A percentile compares a stretch with the other conserved stretches of the same genome.
Conservation (phyloP, 1,140 invertebrate genomes). For the Stenopsyche tienmushanensis region DNA sequence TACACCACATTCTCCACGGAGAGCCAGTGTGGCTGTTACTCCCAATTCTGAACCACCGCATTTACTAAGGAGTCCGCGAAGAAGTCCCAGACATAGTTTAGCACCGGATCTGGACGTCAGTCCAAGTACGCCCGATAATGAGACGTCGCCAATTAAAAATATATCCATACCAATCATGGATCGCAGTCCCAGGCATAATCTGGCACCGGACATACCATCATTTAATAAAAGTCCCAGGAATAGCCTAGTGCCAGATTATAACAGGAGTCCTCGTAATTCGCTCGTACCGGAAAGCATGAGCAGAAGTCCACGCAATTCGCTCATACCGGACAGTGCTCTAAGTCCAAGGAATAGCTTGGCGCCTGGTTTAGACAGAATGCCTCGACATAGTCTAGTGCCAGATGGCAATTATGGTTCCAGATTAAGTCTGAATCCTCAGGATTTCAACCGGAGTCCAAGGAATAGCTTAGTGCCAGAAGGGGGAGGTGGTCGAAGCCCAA, state of each 20-base stretch:
- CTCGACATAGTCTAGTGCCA: constrained; percentile 63
- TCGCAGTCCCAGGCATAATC: constrained; percentile 63
- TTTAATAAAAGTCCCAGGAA: constrained; percentile 51
- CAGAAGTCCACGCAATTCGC: constrained; percentile 60
- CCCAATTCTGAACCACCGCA: constrained; percentile 24
- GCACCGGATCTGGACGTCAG: constrained; percentile 52
- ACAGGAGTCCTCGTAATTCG: constrained; percentile 63
- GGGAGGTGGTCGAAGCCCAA: constrained; percentile 54
- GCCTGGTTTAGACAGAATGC: constrained; percentile 54
- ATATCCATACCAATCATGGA: constrained; percentile 51
- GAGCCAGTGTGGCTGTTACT: constrained; percentile 38
- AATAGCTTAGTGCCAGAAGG: constrained; percentile 63
- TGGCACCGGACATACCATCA: constrained; percentile 57
- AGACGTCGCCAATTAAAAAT: constrained; percentile 21
- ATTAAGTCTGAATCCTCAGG: constrained; percentile 58
- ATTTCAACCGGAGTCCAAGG: constrained; percentile 64
- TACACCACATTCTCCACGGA: constrained; percentile 50
- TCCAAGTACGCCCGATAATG: constrained; percentile 44
- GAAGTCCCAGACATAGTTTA: constrained; percentile 55
- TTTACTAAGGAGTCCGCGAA: constrained; percentile 51
- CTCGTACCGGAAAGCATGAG: constrained; percentile 57
- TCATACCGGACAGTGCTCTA: constrained; percentile 57
- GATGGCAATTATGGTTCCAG: constrained; percentile 56
- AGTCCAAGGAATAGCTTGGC: constrained; percentile 54
- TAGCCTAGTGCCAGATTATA: constrained; percentile 57